These are phyloP conservation scores for Microctonus aethiopoides DNA, from an alignment of 2,888 invertebrate genomes.

Conservation along the genomic window DNA sequence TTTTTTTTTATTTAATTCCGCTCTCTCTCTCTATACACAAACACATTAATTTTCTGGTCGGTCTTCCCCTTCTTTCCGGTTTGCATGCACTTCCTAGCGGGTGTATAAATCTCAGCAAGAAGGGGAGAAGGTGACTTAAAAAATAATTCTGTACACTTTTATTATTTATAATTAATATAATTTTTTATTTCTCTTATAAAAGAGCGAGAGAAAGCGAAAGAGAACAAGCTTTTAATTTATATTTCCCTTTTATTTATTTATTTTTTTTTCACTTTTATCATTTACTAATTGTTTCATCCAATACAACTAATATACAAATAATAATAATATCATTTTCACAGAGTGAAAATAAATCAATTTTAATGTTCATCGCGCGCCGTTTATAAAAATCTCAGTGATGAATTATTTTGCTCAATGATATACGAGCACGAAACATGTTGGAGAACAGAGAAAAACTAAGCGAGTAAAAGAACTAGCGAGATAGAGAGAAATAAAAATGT, in stretches of 20 bases:
- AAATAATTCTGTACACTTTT: conserved; percentile 6
- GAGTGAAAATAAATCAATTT: neutral
- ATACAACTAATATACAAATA: too few species aligned
- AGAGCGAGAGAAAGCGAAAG: neutral
- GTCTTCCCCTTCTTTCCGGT: conserved; percentile 18
- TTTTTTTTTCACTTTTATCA: too few species aligned
- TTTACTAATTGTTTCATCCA: too few species aligned
- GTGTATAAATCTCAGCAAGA: conserved; percentile 15
- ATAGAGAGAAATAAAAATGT: neutral
- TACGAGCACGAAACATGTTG: neutral
- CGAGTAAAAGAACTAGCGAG: neutral
- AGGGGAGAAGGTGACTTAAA: conserved; percentile 14
- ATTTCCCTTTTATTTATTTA: neutral
- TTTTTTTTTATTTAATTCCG: neutral
- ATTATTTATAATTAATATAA: neutral
- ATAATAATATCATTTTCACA: neutral
- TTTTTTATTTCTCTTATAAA: neutral
- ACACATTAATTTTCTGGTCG: neutral
- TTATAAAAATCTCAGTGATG: neutral
- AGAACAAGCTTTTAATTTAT: neutral
- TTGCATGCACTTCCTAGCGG: neutral
- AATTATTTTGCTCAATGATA: conserved; percentile 9
- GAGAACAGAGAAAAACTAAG: neutral
- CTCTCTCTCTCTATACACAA: neutral
- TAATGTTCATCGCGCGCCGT: neutral